Evolutionary conservation across 1,140 invertebrate genomes (phyloP).

Genomic region (Choristoneura fumiferana): DNA sequence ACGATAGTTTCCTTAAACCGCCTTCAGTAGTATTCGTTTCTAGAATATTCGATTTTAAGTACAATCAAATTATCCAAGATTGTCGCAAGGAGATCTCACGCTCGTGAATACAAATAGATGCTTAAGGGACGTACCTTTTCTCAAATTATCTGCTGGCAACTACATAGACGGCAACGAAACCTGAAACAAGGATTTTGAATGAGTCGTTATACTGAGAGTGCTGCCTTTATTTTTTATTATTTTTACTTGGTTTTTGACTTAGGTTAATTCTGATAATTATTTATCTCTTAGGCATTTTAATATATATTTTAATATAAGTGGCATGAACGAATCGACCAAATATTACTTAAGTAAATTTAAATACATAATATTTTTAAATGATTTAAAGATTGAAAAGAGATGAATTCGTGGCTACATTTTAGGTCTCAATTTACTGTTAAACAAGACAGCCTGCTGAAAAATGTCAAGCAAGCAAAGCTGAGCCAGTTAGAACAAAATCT

Average conservation of each 20-base stretch:
- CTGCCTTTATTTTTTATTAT: not conserved
- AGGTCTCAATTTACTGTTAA: no score
- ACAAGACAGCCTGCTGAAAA: no score
- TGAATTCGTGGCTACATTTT: no score
- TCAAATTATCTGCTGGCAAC: constrained; percentile 61
- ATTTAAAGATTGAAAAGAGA: no score
- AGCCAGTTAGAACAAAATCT: no score
- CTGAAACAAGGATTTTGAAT: constrained; percentile 57
- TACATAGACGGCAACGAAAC: constrained; percentile 56
- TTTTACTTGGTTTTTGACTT: not conserved
- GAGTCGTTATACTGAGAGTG: not conserved
- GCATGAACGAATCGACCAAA: no score
- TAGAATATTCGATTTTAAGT: constrained; percentile 16
- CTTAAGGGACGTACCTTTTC: constrained; percentile 58
- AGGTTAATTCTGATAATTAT: no score
- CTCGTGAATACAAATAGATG: constrained; percentile 60
- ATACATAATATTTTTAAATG: no score
- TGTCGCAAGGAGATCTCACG: constrained; percentile 30
- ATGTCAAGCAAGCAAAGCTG: no score
- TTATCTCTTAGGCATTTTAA: no score
- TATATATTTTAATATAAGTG: no score
- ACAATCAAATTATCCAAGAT: constrained; percentile 19
- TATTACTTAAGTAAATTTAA: no score
- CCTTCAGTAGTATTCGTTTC: not conserved
- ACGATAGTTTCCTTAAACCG: constrained; percentile 1